phyloP scores from a whole-genome alignment of 2,797 vertebrate species.

The Ctenosaura bakeri region DNA sequence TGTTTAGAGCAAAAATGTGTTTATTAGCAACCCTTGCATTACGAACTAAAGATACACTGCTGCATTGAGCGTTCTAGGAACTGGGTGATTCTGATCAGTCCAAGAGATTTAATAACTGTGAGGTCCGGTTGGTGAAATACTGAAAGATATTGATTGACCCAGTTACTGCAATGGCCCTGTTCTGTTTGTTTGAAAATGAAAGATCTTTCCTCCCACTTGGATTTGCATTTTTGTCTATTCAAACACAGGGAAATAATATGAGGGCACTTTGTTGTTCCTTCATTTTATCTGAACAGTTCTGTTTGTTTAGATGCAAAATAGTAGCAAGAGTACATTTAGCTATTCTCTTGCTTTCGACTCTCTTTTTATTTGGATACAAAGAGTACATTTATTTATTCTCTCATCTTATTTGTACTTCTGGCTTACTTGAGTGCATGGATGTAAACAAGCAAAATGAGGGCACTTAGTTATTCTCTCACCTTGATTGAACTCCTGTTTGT shows the following conservation, averaged over 20 bases:
- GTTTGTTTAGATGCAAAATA: background rate
- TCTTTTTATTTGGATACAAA: background rate
- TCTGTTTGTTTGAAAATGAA: background rate
- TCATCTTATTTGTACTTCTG: background rate
- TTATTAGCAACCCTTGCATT: background rate
- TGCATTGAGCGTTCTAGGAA: background rate
- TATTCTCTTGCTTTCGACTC: background rate
- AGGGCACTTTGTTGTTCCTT: background rate
- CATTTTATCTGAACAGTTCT: background rate
- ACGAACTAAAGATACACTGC: background rate
- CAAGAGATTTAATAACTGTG: background rate
- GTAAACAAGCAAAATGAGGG: background rate
- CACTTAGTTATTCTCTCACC: background rate
- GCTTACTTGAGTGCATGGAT: background rate
- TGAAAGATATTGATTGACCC: background rate
- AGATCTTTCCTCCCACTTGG: no score
- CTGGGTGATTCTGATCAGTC: background rate
- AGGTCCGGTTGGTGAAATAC: background rate
- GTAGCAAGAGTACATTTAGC: background rate
- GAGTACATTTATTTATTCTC: background rate
- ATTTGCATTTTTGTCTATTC: background rate
- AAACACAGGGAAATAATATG: background rate
- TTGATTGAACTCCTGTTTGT: background rate
- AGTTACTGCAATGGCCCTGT: background rate
- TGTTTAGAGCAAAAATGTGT: background rate